A percentile compares a stretch with the other conserved stretches of the same genome.
Evolutionary conservation across 2,888 invertebrate species (phyloP).

Genomic region (Boloria euphrosyne): DNA sequence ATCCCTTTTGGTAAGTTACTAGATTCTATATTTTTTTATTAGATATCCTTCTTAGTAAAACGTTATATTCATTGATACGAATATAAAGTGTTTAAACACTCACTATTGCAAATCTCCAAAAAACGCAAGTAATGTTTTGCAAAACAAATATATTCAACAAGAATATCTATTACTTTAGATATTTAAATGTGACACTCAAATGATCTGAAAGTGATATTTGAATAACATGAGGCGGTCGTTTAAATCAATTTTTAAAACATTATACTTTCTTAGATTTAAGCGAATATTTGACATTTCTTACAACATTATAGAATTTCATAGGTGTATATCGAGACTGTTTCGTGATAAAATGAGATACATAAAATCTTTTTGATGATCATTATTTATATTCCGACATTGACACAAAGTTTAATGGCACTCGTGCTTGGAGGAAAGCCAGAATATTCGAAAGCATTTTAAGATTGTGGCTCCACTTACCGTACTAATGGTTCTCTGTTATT

Average conservation of each 20-base stretch:
- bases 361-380: conserved; percentile 26
- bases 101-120: too few species aligned
- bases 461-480: conserved; percentile 30
- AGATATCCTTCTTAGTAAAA: too few species aligned
- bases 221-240: background rate
- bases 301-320: conserved; percentile 24
- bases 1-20: too few species aligned
- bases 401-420: conserved; percentile 34
- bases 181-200: background rate
- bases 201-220: background rate
- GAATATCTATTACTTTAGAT: too few species aligned
- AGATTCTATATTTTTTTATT: too few species aligned
- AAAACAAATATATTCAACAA: too few species aligned
- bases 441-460: conserved; percentile 38
- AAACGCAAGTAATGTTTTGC: too few species aligned
- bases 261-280: background rate
- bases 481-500: conserved; percentile 26
- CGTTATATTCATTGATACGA: too few species aligned
- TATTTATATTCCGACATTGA: conserved; percentile 30
- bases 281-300: too few species aligned
- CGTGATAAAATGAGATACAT: background rate
- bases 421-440: conserved; percentile 45
- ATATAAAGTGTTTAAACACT: too few species aligned
- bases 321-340: background rate
- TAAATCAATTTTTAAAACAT: conserved; percentile 13